Conservation (phyloP, 2,113 vertebrate genomes). For the Tupaia tana region DNA sequence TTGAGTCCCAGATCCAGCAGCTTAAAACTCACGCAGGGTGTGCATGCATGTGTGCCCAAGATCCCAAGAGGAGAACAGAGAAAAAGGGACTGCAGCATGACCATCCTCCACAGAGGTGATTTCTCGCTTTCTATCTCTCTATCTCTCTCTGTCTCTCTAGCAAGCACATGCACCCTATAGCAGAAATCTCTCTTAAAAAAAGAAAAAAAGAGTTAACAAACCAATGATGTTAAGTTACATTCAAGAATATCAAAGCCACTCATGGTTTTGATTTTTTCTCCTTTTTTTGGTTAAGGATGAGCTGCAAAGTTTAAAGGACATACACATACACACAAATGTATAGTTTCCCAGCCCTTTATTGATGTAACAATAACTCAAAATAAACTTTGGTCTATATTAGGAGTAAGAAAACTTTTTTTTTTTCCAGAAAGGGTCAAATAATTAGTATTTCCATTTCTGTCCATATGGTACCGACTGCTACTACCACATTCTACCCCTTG, state of each 20-base stretch:
- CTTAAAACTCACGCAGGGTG: no score
- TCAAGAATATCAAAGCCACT: neutral
- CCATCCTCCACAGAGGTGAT: no score
- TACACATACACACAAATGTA: neutral
- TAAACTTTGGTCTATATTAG: constrained; percentile 15
- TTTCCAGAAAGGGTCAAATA: neutral
- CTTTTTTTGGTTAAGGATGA: constrained; percentile 1
- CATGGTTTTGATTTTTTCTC: neutral
- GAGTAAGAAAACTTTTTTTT: neutral
- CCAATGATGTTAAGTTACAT: neutral
- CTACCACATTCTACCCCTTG: neutral
- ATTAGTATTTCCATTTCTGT: neutral
- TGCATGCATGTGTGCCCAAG: no score
- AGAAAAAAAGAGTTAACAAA: neutral
- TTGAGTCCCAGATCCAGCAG: no score
- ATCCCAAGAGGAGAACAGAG: no score
- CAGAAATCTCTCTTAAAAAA: no score
- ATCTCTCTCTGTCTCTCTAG: no score
- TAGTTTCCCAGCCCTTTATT: neutral
- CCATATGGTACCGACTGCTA: neutral
- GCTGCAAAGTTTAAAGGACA: constrained; percentile 18
- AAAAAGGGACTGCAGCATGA: no score
- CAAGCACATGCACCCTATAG: no score
- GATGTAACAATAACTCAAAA: neutral
- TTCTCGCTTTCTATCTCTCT: no score